These are phyloP conservation scores for Trachurus trachurus DNA, from an alignment of 2,797 vertebrate species.

Conservation along the genomic window DNA sequence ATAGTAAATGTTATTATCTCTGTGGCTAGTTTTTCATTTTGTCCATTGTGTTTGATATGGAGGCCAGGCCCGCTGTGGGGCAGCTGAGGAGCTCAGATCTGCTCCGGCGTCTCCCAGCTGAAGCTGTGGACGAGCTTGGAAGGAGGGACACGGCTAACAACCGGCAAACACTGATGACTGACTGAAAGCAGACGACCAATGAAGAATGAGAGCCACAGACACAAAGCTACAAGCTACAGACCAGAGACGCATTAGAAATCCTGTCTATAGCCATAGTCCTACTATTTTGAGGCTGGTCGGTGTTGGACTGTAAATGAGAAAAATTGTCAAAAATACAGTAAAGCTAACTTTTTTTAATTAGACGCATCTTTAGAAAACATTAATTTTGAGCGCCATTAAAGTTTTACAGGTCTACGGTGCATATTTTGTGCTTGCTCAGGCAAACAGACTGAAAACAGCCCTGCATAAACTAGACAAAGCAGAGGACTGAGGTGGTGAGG, in stretches of 20 bases:
- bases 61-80: slow-evolving; percentile 24
- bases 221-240: neutral
- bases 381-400: neutral
- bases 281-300: neutral
- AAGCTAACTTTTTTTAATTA: neutral
- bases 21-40: slow-evolving; percentile 54
- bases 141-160: neutral
- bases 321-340: neutral
- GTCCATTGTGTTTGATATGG: slow-evolving; percentile 44
- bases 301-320: neutral
- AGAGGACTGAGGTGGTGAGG: neutral
- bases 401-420: neutral
- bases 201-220: neutral
- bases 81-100: neutral
- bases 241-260: neutral
- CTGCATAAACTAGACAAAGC: neutral
- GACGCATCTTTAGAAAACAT: neutral
- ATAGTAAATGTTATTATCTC: slow-evolving; percentile 73
- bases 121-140: neutral
- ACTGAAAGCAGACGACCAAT: neutral
- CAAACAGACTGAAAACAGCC: neutral
- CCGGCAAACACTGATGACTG: neutral
- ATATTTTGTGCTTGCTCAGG: neutral
- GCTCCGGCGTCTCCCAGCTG: slow-evolving; percentile 20
- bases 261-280: too few relatives aligned